Evolutionary conservation across 2,888 invertebrate genomes (phyloP).

Genomic region (Dasypogon diadema): DNA sequence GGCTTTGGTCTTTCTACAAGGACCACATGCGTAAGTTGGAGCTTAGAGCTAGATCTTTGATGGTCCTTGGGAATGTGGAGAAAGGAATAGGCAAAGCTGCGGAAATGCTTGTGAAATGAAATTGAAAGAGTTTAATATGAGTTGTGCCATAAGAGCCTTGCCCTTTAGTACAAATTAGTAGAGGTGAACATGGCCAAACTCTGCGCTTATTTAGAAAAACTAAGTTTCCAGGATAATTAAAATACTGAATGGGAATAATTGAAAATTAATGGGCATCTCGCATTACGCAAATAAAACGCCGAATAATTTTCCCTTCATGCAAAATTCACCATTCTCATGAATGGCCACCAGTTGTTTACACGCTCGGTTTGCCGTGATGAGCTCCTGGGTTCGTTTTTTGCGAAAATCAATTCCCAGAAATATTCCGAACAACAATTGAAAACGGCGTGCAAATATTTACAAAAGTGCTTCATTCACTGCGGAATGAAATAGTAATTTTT

Average conservation of each 20-base stretch:
- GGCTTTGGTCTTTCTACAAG: too few relatives aligned
- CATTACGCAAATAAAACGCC: not conserved
- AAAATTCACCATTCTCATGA: not conserved
- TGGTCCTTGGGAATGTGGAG: too few relatives aligned
- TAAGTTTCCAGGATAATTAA: slow-evolving; percentile 10
- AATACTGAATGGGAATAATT: slow-evolving; percentile 29
- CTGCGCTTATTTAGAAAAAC: too few relatives aligned
- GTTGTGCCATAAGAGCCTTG: too few relatives aligned
- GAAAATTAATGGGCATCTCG: slow-evolving; percentile 18
- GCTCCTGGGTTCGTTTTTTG: not conserved
- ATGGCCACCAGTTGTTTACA: not conserved
- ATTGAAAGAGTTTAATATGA: too few relatives aligned
- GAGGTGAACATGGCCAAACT: too few relatives aligned
- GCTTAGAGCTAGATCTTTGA: too few relatives aligned
- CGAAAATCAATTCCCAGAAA: not conserved
- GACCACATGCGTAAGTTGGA: too few relatives aligned
- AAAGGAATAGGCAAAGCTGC: too few relatives aligned
- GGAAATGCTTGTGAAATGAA: too few relatives aligned
- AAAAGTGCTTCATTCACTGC: not conserved
- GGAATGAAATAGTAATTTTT: not conserved
- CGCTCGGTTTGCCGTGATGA: not conserved
- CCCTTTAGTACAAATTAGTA: too few relatives aligned
- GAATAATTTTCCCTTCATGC: not conserved
- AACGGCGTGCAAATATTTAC: not conserved
- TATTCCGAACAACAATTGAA: not conserved